Conservation (phyloP, 1,140 invertebrate genomes). For the Eriosoma lanigerum region DNA sequence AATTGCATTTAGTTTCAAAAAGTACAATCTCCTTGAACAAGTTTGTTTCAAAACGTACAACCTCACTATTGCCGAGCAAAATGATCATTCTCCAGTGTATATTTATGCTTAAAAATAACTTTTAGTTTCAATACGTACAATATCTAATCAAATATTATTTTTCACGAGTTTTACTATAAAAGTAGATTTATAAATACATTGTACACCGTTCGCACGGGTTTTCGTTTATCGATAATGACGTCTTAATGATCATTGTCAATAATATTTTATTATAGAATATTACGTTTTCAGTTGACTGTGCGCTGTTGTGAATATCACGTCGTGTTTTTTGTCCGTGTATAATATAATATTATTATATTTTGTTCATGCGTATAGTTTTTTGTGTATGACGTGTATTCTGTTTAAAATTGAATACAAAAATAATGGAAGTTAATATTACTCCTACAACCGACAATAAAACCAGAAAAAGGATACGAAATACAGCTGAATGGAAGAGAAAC, state of each 20-base stretch:
- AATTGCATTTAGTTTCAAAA: too few species aligned
- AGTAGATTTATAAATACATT: neutral
- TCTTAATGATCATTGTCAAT: slow-evolving; percentile 14
- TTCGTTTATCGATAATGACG: slow-evolving; percentile 12
- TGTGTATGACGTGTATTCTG: too few species aligned
- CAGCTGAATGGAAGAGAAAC: slow-evolving; percentile 1
- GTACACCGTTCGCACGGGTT: neutral
- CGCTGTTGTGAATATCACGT: neutral
- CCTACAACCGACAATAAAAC: neutral
- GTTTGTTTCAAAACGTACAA: too few species aligned
- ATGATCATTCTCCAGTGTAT: too few species aligned
- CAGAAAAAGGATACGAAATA: neutral
- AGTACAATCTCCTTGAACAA: too few species aligned
- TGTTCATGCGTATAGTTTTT: too few species aligned
- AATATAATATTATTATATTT: neutral
- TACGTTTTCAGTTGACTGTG: neutral
- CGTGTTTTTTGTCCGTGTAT: neutral
- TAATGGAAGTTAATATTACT: slow-evolving; percentile 9
- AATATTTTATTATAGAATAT: slow-evolving; percentile 17
- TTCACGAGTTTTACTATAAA: too few species aligned
- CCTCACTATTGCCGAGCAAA: too few species aligned
- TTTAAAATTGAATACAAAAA: slow-evolving; percentile 6
- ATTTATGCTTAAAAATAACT: too few species aligned
- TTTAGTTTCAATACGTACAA: too few species aligned
- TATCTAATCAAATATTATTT: too few species aligned